A percentile compares a stretch with the other conserved stretches of the same genome.
Evolutionary conservation across 2,888 invertebrate genomes (phyloP).

Genomic region (Tolmerus cingulatus): DNA sequence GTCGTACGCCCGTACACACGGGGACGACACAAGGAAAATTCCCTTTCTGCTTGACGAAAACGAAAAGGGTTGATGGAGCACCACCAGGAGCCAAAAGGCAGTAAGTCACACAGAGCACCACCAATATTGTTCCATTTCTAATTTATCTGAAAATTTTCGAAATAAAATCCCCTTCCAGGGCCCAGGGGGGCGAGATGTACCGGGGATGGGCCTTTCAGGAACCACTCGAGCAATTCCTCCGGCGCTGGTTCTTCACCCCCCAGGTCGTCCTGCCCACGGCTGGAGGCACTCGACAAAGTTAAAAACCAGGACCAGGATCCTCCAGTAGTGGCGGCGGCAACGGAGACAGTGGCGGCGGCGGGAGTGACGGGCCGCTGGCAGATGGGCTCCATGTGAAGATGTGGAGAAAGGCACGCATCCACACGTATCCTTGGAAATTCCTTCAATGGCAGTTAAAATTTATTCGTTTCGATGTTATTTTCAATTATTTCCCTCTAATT

Average conservation of each 20-base stretch:
- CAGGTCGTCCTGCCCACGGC: neutral
- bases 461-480: conserved; percentile 45
- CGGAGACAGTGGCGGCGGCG: neutral
- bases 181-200: neutral
- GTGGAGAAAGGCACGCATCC: conserved; percentile 27
- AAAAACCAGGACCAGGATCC: conserved; percentile 17
- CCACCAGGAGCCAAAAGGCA: conserved; percentile 24
- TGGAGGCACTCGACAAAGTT: conserved; percentile 28
- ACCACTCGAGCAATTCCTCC: conserved; percentile 37
- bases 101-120: conserved; percentile 39
- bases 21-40: neutral
- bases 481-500: conserved; percentile 44
- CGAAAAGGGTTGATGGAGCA: conserved; percentile 30
- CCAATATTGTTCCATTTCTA: conserved; percentile 42
- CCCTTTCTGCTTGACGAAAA: conserved; percentile 8
- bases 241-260: neutral
- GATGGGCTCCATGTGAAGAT: conserved; percentile 7
- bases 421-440: conserved; percentile 39
- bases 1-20: neutral
- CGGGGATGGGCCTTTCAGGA: conserved; percentile 3
- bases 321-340: neutral
- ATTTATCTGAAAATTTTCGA: conserved; percentile 42
- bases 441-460: conserved; percentile 44
- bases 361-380: neutral
- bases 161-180: conserved; percentile 33